Percentiles rank a stretch among this genome's conserved stretches.
phyloP scores from a whole-genome alignment of 2,888 invertebrate genomes.

The Pseudococcus longispinus region DNA sequence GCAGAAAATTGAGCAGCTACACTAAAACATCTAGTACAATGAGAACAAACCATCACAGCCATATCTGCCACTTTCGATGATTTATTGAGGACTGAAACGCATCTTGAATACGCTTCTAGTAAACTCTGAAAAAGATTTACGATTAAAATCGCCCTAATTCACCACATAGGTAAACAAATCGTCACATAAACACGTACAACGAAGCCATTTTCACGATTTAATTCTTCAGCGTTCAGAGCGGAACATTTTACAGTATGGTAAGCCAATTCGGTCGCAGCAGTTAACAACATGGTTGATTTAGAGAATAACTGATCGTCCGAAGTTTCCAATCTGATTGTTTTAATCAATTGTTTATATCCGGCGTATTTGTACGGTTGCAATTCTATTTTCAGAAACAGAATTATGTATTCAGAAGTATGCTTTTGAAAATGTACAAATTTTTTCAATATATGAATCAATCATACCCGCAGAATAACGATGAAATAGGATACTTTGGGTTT shows the following conservation, averaged over 20 bases:
- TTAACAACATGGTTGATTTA: constrained; percentile 80
- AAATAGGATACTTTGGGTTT: constrained; percentile 94
- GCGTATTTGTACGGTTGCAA: constrained; percentile 97
- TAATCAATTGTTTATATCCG: constrained; percentile 95
- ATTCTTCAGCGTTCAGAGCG: constrained; percentile 95
- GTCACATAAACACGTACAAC: constrained; percentile 70
- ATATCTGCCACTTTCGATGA: constrained; percentile 80
- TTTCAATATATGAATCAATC: constrained; percentile 56
- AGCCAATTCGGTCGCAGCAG: constrained; percentile 91
- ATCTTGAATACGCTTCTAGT: constrained; percentile 90
- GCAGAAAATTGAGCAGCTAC: constrained; percentile 93
- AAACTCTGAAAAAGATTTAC: constrained; percentile 68
- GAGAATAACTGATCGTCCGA: constrained; percentile 92
- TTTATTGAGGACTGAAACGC: constrained; percentile 86
- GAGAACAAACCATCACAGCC: constrained; percentile 86
- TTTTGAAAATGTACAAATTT: neutral
- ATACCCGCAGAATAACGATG: constrained; percentile 85
- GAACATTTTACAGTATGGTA: constrained; percentile 97
- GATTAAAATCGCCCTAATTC: neutral
- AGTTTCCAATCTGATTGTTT: constrained; percentile 93
- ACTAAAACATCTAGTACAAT: constrained; percentile 89
- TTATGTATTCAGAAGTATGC: neutral
- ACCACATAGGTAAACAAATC: constrained; percentile 54
- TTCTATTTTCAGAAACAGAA: constrained; percentile 45
- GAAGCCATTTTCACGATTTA: constrained; percentile 91